Evolutionary conservation across 2,113 vertebrate species (phyloP).

Genomic region (human): DNA sequence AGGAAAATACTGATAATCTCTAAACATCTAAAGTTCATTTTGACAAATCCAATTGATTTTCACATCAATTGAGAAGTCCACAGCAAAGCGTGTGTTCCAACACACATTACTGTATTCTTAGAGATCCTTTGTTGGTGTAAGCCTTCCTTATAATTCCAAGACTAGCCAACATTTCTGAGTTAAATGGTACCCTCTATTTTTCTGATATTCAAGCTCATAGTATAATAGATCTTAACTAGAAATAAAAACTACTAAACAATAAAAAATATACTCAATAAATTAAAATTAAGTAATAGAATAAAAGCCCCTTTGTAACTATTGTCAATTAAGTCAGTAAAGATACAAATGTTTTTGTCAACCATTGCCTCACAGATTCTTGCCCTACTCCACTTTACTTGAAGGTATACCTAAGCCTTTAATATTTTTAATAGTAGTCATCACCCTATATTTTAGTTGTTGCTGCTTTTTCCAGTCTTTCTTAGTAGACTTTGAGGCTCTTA

Average conservation of each 20-base stretch:
- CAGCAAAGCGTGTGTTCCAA: neutral
- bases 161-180: neutral
- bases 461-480: neutral
- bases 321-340: neutral
- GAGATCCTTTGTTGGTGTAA: neutral
- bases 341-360: neutral
- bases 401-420: neutral
- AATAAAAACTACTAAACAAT: neutral
- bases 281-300: neutral
- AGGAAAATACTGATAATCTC: neutral
- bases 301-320: neutral
- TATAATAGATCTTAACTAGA: neutral
- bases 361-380: neutral
- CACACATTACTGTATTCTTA: neutral
- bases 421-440: neutral
- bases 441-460: neutral
- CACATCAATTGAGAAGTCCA: neutral
- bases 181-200: neutral
- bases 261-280: neutral
- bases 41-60: neutral
- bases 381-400: neutral
- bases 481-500: neutral
- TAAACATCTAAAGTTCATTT: neutral
- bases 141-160: neutral
- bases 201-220: neutral